phyloP scores from a whole-genome alignment of 2,888 invertebrate genomes.

The Dysmachus trigonus region DNA sequence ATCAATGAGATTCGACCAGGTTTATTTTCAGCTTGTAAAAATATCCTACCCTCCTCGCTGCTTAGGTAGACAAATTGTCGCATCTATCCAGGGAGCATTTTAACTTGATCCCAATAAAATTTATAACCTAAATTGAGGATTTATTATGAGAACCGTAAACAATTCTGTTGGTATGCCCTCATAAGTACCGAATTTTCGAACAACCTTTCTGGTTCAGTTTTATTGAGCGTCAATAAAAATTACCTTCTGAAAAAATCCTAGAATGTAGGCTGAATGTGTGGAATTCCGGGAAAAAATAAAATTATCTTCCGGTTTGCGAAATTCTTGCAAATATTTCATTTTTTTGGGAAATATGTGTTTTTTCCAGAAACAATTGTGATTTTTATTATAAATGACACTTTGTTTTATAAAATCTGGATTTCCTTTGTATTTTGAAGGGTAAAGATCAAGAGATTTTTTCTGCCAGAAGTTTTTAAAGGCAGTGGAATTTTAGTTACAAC shows the following conservation, averaged over 20 bases:
- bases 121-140: neutral
- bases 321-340: neutral
- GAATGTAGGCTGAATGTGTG: neutral
- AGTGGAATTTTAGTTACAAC: no score
- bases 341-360: neutral
- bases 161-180: neutral
- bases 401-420: neutral
- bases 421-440: neutral
- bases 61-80: neutral
- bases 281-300: neutral
- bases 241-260: neutral
- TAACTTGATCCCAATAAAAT: neutral
- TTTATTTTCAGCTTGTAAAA: neutral
- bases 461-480: neutral
- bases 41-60: neutral
- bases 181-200: neutral
- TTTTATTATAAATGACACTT: neutral
- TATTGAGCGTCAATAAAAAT: neutral
- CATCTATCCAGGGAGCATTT: neutral
- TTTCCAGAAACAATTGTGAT: neutral
- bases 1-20: neutral
- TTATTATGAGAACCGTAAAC: neutral
- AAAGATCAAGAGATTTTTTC: neutral
- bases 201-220: neutral
- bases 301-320: neutral